Conservation (phyloP, 2,797 vertebrate species). For the Enoplosus armatus region DNA sequence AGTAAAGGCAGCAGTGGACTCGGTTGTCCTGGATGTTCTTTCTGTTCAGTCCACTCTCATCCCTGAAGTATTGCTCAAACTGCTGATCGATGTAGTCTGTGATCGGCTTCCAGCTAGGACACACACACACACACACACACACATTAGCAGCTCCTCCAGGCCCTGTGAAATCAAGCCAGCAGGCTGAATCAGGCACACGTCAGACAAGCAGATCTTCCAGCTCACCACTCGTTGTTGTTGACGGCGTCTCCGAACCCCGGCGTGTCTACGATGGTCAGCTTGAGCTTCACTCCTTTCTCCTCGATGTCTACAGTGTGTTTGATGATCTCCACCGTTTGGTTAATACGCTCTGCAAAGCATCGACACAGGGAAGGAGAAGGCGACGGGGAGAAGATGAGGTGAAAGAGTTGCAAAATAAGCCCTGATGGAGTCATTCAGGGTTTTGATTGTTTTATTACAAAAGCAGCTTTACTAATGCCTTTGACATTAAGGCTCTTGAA, state of each 20-base stretch:
- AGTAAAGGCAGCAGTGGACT: conserved; percentile 99
- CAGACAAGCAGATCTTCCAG: background rate
- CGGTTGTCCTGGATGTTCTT: conserved; percentile 99
- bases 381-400: background rate
- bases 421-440: background rate
- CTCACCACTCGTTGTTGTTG: conserved; percentile 98
- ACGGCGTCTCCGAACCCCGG: conserved; percentile 98
- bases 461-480: background rate
- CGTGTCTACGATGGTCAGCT: conserved; percentile 97
- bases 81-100: conserved; percentile 99
- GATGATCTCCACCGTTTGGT: conserved; percentile 96
- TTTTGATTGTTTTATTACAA: background rate
- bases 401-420: background rate
- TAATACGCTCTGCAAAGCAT: conserved; percentile 90
- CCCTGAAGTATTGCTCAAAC: conserved; percentile 98
- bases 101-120: conserved; percentile 95
- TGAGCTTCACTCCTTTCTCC: conserved; percentile 98
- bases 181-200: background rate
- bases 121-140: conserved; percentile 60
- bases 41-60: conserved; percentile 96
- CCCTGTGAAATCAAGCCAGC: background rate
- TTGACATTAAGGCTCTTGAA: background rate
- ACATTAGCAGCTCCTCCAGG: conserved; percentile 19
- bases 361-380: background rate
- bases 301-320: conserved; percentile 99